Base-by-base conservation (phyloP, 2,113 vertebrate species). In the Trogon melanurus region DNA sequence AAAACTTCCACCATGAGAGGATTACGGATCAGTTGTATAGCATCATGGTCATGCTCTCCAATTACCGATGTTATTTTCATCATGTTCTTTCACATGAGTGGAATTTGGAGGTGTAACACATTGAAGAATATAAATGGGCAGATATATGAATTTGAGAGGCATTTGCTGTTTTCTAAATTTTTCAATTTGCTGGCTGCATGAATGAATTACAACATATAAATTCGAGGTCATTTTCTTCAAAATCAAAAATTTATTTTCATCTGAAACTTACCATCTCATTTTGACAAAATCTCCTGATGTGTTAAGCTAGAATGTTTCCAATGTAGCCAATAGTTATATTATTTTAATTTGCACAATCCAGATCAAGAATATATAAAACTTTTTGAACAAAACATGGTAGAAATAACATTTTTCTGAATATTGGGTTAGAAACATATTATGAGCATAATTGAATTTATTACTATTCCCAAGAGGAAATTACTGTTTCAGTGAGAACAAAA, bases 391-490 rank as follows among this genome's bases (percentile, higher is more conserved):
- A 87, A 67, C 45, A 57, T 75, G 36, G 16, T 79, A 79, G 71
- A 94, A 93, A 69, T 80, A 79, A 61, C 7, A 53, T 79, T 92
- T 84, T 96, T 83, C 61, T 87, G 82, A 81, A 81, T 88, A 91
- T 81, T 9, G 2, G 19, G n/a, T 79, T 92, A 89, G 73, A 92
- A 95, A 75, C n/a, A 16, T 91, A 69, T 89, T 93, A 81, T 85
- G n/a, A 87, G 17, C 50, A 27, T 94, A 96, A 97, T 51, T 94
- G 83, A 94, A 94, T 94, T 96, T 96, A 93, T 94, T 94, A 75
- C 60, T 69, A 38, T 94, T 94, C 96, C 76, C 70, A 79, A 94
- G 53, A 94, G 69, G 85, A 91, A 94, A 95, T 93, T 96, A 88
- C 50, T 94, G 61, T 94, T 95, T 93, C 91, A 87, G n/a, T 84